These are phyloP conservation scores for Coelogynopora nodosa DNA, from an alignment of 2,888 invertebrate genomes.

Conservation along the genomic window DNA sequence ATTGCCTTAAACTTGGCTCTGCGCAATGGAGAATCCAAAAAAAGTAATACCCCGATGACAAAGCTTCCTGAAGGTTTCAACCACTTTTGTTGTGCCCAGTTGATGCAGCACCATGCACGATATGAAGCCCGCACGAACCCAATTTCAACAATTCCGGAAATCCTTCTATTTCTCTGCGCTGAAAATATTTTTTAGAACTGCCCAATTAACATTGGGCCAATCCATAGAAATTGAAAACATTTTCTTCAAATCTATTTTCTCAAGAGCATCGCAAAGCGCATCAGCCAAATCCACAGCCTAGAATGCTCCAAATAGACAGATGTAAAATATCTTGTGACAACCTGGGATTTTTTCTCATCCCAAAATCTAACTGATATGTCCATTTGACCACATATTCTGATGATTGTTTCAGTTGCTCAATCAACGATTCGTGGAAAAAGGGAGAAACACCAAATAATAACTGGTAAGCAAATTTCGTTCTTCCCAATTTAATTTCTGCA, in stretches of 20 bases:
- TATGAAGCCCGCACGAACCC: background rate
- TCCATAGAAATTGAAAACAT: background rate
- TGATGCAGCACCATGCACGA: background rate
- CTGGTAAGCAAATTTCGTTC: background rate
- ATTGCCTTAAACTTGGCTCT: background rate
- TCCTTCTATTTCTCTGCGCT: background rate
- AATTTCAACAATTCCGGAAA: background rate
- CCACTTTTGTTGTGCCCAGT: background rate
- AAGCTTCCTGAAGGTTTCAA: background rate
- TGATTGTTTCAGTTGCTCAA: background rate
- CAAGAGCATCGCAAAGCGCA: background rate
- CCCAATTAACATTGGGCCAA: background rate
- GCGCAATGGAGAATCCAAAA: background rate
- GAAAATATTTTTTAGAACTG: background rate
- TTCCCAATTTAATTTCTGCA: background rate
- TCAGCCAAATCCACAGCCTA: background rate
- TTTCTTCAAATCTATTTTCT: background rate
- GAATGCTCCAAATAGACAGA: background rate
- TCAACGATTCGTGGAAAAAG: background rate
- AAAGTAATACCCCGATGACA: background rate
- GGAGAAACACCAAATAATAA: background rate
- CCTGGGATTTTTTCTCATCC: background rate
- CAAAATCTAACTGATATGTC: background rate
- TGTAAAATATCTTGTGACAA: background rate
- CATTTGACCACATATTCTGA: background rate